These are phyloP conservation scores for Anabas testudineus DNA, from an alignment of 2,797 vertebrate species.

Conservation along the genomic window DNA sequence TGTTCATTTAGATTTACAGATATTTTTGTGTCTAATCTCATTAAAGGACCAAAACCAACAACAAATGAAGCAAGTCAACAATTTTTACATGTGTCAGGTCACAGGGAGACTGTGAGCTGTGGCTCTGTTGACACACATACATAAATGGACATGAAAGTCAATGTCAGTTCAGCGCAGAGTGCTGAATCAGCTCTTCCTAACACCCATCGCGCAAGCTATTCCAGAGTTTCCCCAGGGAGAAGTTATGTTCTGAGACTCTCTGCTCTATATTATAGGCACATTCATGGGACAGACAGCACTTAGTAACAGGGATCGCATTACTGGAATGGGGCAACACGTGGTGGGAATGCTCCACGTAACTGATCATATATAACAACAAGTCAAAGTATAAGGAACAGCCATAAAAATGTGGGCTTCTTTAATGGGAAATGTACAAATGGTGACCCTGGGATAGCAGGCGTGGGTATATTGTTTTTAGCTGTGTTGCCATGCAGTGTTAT, in stretches of 20 bases:
- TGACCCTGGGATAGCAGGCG: background rate
- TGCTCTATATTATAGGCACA: slow-evolving; percentile 68
- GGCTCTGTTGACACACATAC: no score
- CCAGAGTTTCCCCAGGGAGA: slow-evolving; percentile 69
- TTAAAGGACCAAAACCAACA: background rate
- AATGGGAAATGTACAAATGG: background rate
- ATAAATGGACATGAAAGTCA: no score
- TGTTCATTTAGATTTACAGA: background rate
- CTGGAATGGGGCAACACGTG: slow-evolving; percentile 26
- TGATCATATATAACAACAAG: slow-evolving; percentile 35
- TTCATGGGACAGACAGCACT: slow-evolving; percentile 57
- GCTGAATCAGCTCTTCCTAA: slow-evolving; percentile 73
- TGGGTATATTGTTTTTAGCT: slow-evolving; percentile 33
- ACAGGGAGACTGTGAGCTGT: no score
- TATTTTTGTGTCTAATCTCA: background rate
- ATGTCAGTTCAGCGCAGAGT: slow-evolving; percentile 8
- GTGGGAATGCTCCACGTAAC: slow-evolving; percentile 33
- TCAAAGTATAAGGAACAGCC: slow-evolving; percentile 20
- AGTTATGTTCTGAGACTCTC: slow-evolving; percentile 64
- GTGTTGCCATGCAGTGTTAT: slow-evolving; percentile 23
- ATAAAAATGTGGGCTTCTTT: background rate
- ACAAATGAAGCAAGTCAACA: background rate
- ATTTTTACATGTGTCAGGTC: background rate
- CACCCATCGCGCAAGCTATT: slow-evolving; percentile 67
- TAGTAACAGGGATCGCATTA: slow-evolving; percentile 63